Base-by-base conservation (phyloP, 2,888 invertebrate species). In the Bembecia ichneumoniformis region DNA sequence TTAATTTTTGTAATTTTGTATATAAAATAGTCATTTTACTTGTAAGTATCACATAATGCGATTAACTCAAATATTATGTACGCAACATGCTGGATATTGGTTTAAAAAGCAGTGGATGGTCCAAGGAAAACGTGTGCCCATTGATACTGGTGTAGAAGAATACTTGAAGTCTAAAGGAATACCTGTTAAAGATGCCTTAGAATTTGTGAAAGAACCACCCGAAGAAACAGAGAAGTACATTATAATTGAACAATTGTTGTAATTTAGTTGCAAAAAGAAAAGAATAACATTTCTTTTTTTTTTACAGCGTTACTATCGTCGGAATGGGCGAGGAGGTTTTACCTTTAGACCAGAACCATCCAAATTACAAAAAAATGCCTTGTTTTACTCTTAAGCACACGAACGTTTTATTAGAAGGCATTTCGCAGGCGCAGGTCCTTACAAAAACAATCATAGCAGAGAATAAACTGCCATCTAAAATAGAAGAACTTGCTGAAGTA, bases 351-450 rank as follows among this genome's bases (percentile, higher is more conserved):
- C 62, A 88, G 53, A 88, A 86, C 16, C 91, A 93, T 72, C 92
- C 92, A 1, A 83, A 92, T 49, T 94, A 91, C 88, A 90, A 93
- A 60, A 76, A 89, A 14, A 79, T 75, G 53, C 83, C 88, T 3
- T 91, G 93, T 60, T 86, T 91, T 53, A 81, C 88, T 1, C 90
- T 90, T 52, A 83, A 79, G 50, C 90, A 92, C 58, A 75, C 84
- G 35, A 91, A 90, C 75, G 91, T 93, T 7, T 77, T 94, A 3
- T 64, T 94, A 17, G 90, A 92, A 77, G 96, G 96, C 10, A 64
- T 93, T 48, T 72, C 88, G 1, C 96, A 97, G 82, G 95, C 95
- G 0, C 92, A 94, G 78, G 80, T 92, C n/a, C 77, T 97, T 4
- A 94, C 94, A 3, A 96, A 96, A 68, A 91, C 94, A 1, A 77